phyloP scores from a whole-genome alignment of 2,113 vertebrate species.

The Aramus guarauna region DNA sequence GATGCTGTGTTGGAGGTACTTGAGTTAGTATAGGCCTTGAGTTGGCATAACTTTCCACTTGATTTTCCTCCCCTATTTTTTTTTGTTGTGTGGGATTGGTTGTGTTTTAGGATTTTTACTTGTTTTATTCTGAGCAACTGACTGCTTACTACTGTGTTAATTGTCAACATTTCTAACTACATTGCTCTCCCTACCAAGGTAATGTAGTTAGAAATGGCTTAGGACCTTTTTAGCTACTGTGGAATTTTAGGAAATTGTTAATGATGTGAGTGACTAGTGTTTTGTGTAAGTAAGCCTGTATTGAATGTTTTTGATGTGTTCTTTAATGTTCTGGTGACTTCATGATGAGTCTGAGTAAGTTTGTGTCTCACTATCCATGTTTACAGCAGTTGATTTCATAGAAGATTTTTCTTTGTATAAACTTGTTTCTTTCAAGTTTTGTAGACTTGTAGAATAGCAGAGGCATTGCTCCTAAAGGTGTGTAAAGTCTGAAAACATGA shows the following conservation, averaged over 20 bases:
- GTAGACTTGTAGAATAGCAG: background rate
- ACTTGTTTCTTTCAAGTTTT: background rate
- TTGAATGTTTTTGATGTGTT: background rate
- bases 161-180: too few species aligned
- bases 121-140: background rate
- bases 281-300: background rate
- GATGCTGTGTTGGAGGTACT: background rate
- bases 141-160: background rate
- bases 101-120: too few species aligned
- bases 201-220: background rate
- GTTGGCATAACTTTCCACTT: background rate
- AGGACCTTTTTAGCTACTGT: background rate
- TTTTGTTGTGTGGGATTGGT: background rate
- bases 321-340: background rate
- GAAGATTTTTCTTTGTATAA: background rate
- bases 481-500: background rate
- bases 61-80: accelerated
- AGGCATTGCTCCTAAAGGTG: background rate
- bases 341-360: background rate
- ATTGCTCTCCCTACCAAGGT: background rate
- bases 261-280: background rate
- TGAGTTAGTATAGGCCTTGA: background rate
- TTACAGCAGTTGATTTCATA: background rate
- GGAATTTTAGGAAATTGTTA: background rate
- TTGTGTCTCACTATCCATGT: background rate